Evolutionary conservation across 2,113 vertebrate genomes (phyloP), one percentile per base, ranked within the genome.

Genomic region (Garra rufa): DNA sequence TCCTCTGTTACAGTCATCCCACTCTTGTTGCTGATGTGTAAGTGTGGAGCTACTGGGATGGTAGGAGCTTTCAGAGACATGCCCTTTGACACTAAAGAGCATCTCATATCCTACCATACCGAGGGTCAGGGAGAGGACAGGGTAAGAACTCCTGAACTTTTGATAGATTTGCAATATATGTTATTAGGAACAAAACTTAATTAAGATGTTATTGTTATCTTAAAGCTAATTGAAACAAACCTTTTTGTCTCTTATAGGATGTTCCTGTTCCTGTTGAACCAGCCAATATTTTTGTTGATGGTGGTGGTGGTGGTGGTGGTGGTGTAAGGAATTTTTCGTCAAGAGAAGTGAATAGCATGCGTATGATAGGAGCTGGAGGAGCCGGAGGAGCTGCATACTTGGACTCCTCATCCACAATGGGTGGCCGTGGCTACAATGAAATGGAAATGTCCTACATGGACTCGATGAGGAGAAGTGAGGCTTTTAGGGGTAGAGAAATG

Each of bases 101-200:
- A 89, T 89, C 95, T 93, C 92, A 97, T 90, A 34, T 50, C 95
- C 0, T 98, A 97, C 94, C 91, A 90, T 84, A 96, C 97, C 24
- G 98, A 99, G 90, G 95, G 95, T 41, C 95, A 94, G 55, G 96
- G 96, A 59, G 95, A 97, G 89, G 93, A 95, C 85, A 91, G 90
- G 86, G 98, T 99, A 88, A 94, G 95, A 50, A n/a, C n/a, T 38
- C 30, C 15, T 17, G 9, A 24, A 10, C 46, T 15, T 38, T 38
- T 24, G 1, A 26, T 21, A 43, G 79, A 43, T 34, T 19, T 41
- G 10, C 19, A 48, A 34, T 6, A 0, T 48, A 28, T 80, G 28
- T 4, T 14, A 15, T 44, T 14, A 13, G 34, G 9, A 65, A 9
- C 26, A 30, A 30, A 28, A 63, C 28, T 3, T 55, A 0, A 44